Evolutionary conservation across 2,113 vertebrate genomes (phyloP), one percentile per base, ranked within the genome.

Genomic region (Ceyx melanurus): DNA sequence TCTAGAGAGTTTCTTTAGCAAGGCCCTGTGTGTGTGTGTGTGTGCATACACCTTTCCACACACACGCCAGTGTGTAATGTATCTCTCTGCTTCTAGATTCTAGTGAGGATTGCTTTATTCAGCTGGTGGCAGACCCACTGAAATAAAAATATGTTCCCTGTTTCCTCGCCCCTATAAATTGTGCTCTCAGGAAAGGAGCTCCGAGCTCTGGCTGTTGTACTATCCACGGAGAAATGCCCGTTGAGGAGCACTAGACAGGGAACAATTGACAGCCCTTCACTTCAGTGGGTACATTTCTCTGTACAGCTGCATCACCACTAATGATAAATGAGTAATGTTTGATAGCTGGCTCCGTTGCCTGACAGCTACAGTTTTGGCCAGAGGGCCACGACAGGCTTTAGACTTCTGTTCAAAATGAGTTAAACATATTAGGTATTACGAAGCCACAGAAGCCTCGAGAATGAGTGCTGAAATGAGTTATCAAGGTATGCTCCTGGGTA

Each of bases 351-450:
- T 97, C 95, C 82, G 37, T 98, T 98, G 97, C 98, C 97, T 98
- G 98, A 98, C 97, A 98, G 98, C 98, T 98, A 98, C 97, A 98
- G 97, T 98, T 98, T 98, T 98, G 98, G 98, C 98, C 98, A 99
- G 98, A 98, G 98, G 98, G 98, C 98, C 98, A 94, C 97, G 97
- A 97, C 97, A 98, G 97, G 97, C 97, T 98, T 98, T 97, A 98
- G 97, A 98, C 97, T 98, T 98, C 97, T 98, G 97, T 98, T 97
- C 98, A 98, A 98, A 98, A 98, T 98, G 98, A 98, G 97, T 98
- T 98, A 98, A 98, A 98, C 98, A 98, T 98, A 98, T 98, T 97
- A 97, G 97, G 98, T 96, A 97, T 97, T 98, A 97, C 94, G 97
- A 97, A 97, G 97, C 97, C 97, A 95, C 97, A 96, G 98, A 98